Percentiles rank a stretch among this genome's conserved stretches.
Evolutionary conservation across 2,888 invertebrate genomes (phyloP).

Genomic region (Heliconius ismenius): DNA sequence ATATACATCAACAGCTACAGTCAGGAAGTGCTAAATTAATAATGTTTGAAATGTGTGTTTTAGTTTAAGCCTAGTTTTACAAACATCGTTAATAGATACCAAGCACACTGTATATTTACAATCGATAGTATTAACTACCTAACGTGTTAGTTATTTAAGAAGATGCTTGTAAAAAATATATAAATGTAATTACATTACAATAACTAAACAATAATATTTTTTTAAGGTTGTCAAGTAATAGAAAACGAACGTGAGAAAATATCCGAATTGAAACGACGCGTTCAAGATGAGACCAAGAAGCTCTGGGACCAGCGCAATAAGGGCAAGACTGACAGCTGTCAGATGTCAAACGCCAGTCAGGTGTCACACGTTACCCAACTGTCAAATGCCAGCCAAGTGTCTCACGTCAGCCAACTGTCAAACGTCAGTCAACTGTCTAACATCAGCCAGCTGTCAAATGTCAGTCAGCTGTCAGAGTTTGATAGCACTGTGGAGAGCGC

Average conservation of each 20-base stretch:
- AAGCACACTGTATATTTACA: not conserved
- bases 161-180: not conserved
- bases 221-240: slow-evolving; percentile 92
- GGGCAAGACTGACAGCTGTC: slow-evolving; percentile 51
- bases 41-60: not conserved
- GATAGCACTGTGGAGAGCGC: slow-evolving; percentile 41
- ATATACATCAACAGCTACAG: too few species aligned
- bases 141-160: too few species aligned
- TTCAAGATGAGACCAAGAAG: slow-evolving; percentile 93
- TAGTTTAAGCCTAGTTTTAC: not conserved
- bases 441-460: slow-evolving; percentile 36
- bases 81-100: not conserved
- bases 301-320: slow-evolving; percentile 87
- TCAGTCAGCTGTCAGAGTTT: slow-evolving; percentile 39
- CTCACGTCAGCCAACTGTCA: slow-evolving; percentile 40
- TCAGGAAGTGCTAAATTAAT: too few species aligned
- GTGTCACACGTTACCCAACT: slow-evolving; percentile 41
- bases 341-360: slow-evolving; percentile 42
- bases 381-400: slow-evolving; percentile 32
- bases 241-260: slow-evolving; percentile 95
- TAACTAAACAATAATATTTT: not conserved
- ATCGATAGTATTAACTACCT: too few species aligned
- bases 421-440: slow-evolving; percentile 37
- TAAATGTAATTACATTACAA: not conserved
- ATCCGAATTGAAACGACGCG: slow-evolving; percentile 90